Evolutionary conservation across 1,140 invertebrate genomes (phyloP).

Genomic region (Popillia japonica): DNA sequence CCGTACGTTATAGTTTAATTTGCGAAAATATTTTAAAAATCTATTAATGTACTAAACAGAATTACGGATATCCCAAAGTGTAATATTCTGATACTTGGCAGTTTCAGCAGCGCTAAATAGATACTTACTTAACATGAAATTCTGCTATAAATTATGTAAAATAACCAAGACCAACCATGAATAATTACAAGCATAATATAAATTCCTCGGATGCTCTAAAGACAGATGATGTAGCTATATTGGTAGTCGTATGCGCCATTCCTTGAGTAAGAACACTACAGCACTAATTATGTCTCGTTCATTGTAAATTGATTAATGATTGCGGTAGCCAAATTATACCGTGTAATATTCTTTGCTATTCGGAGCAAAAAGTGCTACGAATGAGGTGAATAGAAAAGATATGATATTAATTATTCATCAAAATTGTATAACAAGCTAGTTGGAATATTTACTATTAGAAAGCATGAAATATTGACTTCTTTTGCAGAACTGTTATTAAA

Average conservation of each 20-base stretch:
- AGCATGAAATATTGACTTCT: too few relatives aligned
- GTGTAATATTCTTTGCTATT: too few relatives aligned
- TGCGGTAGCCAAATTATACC: too few relatives aligned
- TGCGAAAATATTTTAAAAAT: background rate
- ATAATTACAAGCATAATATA: background rate
- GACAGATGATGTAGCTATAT: background rate
- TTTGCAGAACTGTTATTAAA: too few relatives aligned
- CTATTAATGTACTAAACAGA: background rate
- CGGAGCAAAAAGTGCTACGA: too few relatives aligned
- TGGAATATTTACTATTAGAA: too few relatives aligned
- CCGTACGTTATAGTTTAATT: background rate
- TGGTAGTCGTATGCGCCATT: background rate
- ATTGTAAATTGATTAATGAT: too few relatives aligned
- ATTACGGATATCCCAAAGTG: background rate
- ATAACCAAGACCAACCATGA: background rate
- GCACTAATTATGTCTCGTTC: too few relatives aligned
- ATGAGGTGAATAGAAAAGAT: too few relatives aligned
- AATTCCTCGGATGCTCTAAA: slow-evolving; percentile 4
- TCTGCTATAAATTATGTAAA: background rate
- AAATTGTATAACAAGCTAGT: too few relatives aligned
- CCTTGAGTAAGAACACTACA: too few relatives aligned
- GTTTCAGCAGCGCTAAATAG: background rate
- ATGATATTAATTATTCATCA: too few relatives aligned
- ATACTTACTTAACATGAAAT: background rate
- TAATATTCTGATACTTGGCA: background rate